Evolutionary conservation across 2,797 vertebrate species (phyloP).

Genomic region (Eospalax fontanierii): DNA sequence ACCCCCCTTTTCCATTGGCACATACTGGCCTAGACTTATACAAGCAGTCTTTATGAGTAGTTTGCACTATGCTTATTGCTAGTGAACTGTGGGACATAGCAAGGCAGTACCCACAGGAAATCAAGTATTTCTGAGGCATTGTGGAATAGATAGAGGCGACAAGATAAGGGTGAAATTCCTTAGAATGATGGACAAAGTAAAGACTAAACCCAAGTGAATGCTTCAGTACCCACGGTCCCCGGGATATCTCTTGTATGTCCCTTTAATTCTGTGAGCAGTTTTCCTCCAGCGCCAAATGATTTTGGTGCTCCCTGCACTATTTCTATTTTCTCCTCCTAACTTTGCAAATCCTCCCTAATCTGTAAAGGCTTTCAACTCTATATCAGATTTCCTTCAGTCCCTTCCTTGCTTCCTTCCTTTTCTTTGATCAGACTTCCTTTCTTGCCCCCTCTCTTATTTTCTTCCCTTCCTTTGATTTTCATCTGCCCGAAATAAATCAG

Average conservation of each 20-base stretch:
- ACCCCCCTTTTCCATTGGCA: neutral
- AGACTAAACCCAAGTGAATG: neutral
- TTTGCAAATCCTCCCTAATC: constrained; percentile 32
- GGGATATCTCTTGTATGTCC: neutral
- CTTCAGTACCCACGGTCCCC: neutral
- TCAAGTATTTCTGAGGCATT: neutral
- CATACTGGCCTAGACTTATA: neutral
- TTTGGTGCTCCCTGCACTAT: neutral
- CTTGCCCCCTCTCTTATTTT: neutral
- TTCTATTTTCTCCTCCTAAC: constrained; percentile 15
- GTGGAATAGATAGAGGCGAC: neutral
- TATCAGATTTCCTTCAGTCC: neutral
- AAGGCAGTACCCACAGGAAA: neutral
- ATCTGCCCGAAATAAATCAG: neutral
- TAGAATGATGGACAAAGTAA: neutral
- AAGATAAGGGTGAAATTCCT: neutral
- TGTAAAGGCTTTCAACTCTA: neutral
- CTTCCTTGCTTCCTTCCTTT: neutral
- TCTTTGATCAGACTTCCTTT: neutral
- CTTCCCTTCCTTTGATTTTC: neutral
- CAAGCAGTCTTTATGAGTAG: neutral
- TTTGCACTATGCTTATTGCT: constrained; percentile 5
- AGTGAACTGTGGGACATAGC: neutral
- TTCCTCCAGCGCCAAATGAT: neutral
- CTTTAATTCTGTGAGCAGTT: neutral